Evolutionary conservation across 2,888 invertebrate species (phyloP), one percentile per base, ranked within the genome.

Genomic region (Teleogryllus oceanicus): DNA sequence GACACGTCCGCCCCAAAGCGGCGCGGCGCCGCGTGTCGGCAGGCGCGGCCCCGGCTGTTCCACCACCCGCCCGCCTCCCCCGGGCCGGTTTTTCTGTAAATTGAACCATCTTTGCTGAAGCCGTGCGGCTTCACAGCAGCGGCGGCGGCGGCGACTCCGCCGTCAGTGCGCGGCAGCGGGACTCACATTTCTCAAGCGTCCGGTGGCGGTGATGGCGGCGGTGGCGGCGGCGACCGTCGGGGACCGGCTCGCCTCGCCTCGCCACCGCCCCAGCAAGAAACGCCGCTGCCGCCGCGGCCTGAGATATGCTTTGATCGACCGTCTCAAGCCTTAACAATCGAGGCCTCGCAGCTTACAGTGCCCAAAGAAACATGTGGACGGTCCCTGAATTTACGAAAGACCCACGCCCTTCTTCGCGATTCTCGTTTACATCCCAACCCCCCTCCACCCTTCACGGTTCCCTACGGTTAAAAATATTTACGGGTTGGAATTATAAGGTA

Each of bases 71-170:
- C 62, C 16, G n/a, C n/a, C 16, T 12, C 62, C n/a, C 62, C 62
- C 62, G 62, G 62, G 62, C 62, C 62, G 62, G 16, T 62, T 62
- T 62, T 62, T 62, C 62, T 62, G 62, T 62, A n/a, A 62, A 62
- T 62, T 62, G 62, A 62, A 62, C 62, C 62, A 62, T 62, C 62
- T 62, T 62, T 62, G 62, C 62, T 62, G 12, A 3, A 13, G 62
- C 62, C 62, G 16, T 62, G 62, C 62, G 62, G 13, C 62, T 62
- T n/a, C 16, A 11, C 13, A 4, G 62, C 62, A 12, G 16, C 13
- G 62, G n/a, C 62, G 62, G 62, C 13, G 16, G 62, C 62, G n/a
- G 62, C 62, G 62, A 62, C 62, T 62, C 62, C 16, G 62, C 62
- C 62, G 62, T 62, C 62, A 62, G 16, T 18, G 62, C 62, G 62